Conservation (phyloP, 2,888 invertebrate genomes). For the Vandiemenella viatica region DNA sequence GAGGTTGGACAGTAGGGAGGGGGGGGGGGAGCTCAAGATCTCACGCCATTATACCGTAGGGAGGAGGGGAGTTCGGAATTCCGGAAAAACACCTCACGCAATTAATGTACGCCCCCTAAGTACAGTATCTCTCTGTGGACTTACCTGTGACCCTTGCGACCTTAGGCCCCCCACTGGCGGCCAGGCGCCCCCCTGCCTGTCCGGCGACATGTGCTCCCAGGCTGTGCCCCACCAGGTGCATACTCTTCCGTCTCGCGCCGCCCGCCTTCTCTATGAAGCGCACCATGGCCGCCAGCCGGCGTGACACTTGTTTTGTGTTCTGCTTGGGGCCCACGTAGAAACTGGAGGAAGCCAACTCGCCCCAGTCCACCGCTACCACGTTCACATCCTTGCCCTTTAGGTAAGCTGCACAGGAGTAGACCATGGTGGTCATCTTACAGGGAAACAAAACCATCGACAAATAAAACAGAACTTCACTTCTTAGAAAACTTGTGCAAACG, state of each 20-base stretch:
- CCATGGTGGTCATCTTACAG: too few relatives aligned
- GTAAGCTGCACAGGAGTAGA: constrained; percentile 26
- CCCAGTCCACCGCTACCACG: constrained; percentile 37
- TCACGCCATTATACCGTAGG: too few relatives aligned
- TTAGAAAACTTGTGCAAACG: too few relatives aligned
- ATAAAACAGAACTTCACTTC: too few relatives aligned
- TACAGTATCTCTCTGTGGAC: too few relatives aligned
- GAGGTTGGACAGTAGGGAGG: too few relatives aligned
- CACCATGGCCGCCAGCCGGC: constrained; percentile 23
- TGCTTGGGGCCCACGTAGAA: constrained; percentile 19
- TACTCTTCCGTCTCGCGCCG: constrained; percentile 19
- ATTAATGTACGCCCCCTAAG: too few relatives aligned
- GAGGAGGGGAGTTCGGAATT: too few relatives aligned
- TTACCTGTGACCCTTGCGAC: constrained; percentile 28
- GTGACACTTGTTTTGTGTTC: constrained; percentile 22
- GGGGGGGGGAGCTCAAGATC: too few relatives aligned
- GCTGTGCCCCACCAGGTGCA: constrained; percentile 29
- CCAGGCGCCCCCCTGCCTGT: constrained; percentile 20
- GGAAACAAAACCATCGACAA: too few relatives aligned
- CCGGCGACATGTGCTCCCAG: constrained; percentile 29
- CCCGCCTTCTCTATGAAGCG: constrained; percentile 22
- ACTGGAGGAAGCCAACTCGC: constrained; percentile 18
- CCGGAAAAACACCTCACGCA: too few relatives aligned
- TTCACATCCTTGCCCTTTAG: constrained; percentile 30
- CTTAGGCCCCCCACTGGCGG: background rate